A percentile compares a stretch with the other conserved stretches of the same genome.
Conservation (phyloP, 2,113 vertebrate species). For the Brienomyrus brachyistius region DNA sequence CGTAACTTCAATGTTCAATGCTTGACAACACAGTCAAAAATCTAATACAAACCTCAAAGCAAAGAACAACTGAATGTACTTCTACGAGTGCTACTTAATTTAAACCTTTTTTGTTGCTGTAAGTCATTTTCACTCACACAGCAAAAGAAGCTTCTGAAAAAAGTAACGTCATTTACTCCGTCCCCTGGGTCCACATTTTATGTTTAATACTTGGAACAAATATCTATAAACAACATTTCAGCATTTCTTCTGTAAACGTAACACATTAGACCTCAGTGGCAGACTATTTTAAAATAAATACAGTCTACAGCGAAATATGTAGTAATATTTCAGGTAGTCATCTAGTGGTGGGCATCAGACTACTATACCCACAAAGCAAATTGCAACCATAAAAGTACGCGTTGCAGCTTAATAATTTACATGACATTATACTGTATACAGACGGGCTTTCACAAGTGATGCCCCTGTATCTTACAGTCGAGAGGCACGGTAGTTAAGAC, state of each 20-base stretch:
- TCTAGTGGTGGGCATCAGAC: background rate
- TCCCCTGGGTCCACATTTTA: background rate
- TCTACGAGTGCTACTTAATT: background rate
- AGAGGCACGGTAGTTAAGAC: background rate
- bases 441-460: background rate
- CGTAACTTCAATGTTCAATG: background rate
- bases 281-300: background rate
- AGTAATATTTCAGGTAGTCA: background rate
- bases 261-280: background rate
- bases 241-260: background rate
- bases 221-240: background rate
- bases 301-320: background rate
- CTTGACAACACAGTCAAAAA: background rate
- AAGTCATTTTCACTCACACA: background rate
- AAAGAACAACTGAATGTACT: background rate
- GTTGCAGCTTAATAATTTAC: background rate
- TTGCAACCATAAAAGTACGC: background rate
- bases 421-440: background rate
- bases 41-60: background rate
- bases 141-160: background rate
- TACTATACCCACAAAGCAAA: conserved; percentile 1
- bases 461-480: background rate
- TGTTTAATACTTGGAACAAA: background rate
- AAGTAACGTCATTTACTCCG: background rate
- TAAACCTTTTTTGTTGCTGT: background rate